Conservation (phyloP, 2,113 vertebrate species). For the Notiomystis cincta region DNA sequence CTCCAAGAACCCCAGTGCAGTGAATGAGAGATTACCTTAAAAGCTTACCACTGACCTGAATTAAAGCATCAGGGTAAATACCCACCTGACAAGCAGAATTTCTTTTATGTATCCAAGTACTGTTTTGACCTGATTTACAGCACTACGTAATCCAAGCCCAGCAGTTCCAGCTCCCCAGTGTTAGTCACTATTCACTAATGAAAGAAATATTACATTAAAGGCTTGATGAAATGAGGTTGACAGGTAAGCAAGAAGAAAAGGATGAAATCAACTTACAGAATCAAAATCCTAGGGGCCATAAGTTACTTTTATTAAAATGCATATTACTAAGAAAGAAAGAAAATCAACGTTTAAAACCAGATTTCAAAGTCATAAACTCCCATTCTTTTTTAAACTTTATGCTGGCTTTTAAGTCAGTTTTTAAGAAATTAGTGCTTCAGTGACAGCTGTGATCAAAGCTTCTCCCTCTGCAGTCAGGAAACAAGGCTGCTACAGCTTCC, state of each 20-base stretch:
- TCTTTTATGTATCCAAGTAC: neutral
- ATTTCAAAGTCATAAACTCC: neutral
- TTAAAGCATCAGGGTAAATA: constrained; percentile 22
- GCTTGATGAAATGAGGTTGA: constrained; percentile 13
- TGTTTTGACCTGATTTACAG: constrained; percentile 35
- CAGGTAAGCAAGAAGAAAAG: constrained; percentile 16
- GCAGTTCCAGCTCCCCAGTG: neutral
- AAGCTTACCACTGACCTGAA: constrained; percentile 43
- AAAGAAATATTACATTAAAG: neutral
- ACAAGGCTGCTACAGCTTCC: neutral
- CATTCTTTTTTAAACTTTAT: neutral
- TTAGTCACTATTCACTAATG: constrained; percentile 24
- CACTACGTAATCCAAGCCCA: neutral
- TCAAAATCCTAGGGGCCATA: neutral
- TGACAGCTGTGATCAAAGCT: constrained; percentile 41
- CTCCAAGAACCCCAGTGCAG: constrained; percentile 11
- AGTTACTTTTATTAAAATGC: neutral
- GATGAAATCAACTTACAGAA: neutral
- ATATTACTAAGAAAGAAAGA: neutral
- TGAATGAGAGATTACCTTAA: constrained; percentile 30
- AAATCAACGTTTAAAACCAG: neutral
- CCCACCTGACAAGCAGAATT: constrained; percentile 23
- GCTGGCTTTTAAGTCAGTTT: neutral
- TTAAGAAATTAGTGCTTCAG: neutral
- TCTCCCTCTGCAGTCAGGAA: neutral